Evolutionary conservation across 2,113 vertebrate genomes (phyloP), one percentile per base, ranked within the genome.

Genomic region (Pleuronectes platessa): DNA sequence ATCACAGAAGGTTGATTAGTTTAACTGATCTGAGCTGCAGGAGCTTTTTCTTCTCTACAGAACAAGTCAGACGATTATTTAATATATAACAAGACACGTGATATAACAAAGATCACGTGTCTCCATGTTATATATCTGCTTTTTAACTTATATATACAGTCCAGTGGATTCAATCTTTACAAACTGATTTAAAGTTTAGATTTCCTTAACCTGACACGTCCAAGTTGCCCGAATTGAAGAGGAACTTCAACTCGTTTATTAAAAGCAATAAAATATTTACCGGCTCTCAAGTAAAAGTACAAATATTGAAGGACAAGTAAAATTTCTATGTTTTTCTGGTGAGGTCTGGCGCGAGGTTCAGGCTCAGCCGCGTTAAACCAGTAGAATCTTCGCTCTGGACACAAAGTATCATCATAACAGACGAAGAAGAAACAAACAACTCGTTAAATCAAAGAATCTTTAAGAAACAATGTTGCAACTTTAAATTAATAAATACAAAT

Each of bases 1-100:
- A 79, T 85, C 80, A 18, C 12, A 27, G 40, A 42, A 12, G 37
- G 40, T 42, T 42, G 12, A 13, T 42, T 60, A 9, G 15, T 3
- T 59, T 59, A 7, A 17, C 24, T 13, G 27, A 0, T 31, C 27
- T 3, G 17, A 47, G 0, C 53, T 24, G 53, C 3, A 2, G 26
- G 47, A 4, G 0, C 2, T 3, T 31, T 9, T 5, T 17, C 45
- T 3, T 47, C 45, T 13, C 4, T 13, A 47, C 11, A 5, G 11
- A 15, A 12, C 2, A 4, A 49, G 47, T 51, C 17, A 5, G 47
- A 12, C 3, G 11, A 42, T 11, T 13, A 42, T 42, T 12, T 2
- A 18, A 51, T 17, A 18, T 51, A 51, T 42, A 42, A 13, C 10
- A 13, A 42, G 40, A n/a, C n/a, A n/a, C n/a, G n/a, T n/a, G n/a